Evolutionary conservation across 2,888 invertebrate genomes (phyloP).

Genomic region (Conistra vaccinii): DNA sequence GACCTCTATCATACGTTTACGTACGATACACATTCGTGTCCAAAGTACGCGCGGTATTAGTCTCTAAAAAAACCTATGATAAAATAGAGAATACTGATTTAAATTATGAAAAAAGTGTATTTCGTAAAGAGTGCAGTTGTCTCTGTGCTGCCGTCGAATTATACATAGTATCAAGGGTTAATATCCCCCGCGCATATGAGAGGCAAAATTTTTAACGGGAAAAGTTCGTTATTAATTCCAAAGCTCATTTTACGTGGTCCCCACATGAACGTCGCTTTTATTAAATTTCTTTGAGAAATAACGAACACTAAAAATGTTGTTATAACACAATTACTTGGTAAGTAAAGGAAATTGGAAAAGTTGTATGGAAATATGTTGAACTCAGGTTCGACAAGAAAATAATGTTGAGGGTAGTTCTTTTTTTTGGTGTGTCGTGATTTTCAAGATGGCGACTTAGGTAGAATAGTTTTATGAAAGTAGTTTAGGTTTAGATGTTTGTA

Average conservation of each 20-base stretch:
- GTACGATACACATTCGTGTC: no score
- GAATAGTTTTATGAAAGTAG: not conserved
- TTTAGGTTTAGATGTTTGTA: no score
- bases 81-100: no score
- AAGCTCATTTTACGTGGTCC: slow-evolving; percentile 65
- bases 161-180: slow-evolving; percentile 34
- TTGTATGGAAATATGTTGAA: slow-evolving; percentile 60
- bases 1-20: no score
- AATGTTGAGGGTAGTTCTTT: slow-evolving; percentile 29
- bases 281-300: slow-evolving; percentile 70
- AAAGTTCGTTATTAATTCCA: slow-evolving; percentile 68
- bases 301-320: slow-evolving; percentile 64
- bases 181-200: slow-evolving; percentile 21
- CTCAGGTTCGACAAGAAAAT: slow-evolving; percentile 52
- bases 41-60: no score
- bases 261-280: slow-evolving; percentile 67
- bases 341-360: slow-evolving; percentile 64
- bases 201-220: slow-evolving; percentile 63
- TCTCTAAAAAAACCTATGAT: no score
- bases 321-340: slow-evolving; percentile 65
- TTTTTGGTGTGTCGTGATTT: slow-evolving; percentile 14
- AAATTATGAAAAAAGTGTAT: no score
- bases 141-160: not conserved
- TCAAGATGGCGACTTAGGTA: slow-evolving; percentile 34
- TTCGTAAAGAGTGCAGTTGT: no score